phyloP scores from a whole-genome alignment of 2,113 vertebrate genomes.

The Rafetus swinhoei region DNA sequence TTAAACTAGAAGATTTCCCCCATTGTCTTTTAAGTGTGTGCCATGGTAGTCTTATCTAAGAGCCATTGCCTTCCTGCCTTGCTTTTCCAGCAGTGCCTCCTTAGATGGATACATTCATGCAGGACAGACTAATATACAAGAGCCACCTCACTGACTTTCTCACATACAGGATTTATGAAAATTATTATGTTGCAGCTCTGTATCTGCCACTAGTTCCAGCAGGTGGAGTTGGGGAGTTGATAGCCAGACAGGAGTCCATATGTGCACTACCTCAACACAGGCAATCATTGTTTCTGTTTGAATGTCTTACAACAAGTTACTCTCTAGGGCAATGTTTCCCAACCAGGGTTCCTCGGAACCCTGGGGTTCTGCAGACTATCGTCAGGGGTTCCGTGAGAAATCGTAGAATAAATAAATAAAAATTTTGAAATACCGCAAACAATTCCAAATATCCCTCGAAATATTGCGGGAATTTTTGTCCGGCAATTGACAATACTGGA shows the following conservation, averaged over 20 bases:
- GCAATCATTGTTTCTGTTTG: neutral
- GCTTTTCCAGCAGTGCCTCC: neutral
- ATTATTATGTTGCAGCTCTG: rapidly evolving
- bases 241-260: rapidly evolving
- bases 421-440: too few relatives aligned
- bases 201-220: neutral
- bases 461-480: too few relatives aligned
- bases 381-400: too few relatives aligned
- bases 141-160: rapidly evolving
- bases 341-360: too few relatives aligned
- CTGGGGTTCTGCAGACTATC: too few relatives aligned
- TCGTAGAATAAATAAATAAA: too few relatives aligned
- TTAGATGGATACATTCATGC: neutral
- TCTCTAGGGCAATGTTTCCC: too few relatives aligned
- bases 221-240: neutral
- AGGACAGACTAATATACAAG: neutral
- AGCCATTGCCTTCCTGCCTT: neutral
- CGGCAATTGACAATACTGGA: too few relatives aligned
- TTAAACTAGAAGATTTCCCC: neutral
- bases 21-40: neutral
- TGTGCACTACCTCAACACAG: neutral
- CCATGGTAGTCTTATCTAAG: neutral
- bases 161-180: rapidly evolving
- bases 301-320: neutral
- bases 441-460: too few relatives aligned